Base-by-base conservation (phyloP, 2,888 invertebrate species). In the Nysson spinosus region DNA sequence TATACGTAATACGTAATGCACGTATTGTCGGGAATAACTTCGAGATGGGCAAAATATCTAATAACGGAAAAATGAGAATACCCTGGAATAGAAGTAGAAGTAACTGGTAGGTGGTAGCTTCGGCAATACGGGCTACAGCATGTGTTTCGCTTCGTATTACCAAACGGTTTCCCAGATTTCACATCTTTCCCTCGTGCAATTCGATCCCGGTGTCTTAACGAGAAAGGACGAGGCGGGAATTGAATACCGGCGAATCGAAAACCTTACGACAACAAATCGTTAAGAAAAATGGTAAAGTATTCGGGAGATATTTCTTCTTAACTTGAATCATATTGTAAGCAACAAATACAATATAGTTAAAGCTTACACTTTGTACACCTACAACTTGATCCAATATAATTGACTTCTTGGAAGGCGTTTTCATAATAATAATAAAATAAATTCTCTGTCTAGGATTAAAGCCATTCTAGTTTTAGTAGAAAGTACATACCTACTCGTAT, bases 111-210 rank as follows among this genome's bases (percentile, higher is more conserved):
- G 24, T 43, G 47, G 51, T 54, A 52, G 42, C 5, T n/a, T 30
- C 34, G 42, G 24, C 35, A 47, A 47, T 66, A 54, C 61, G 61
- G 64, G 61, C 40, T 46, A 40, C 40, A 42, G 75, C 71, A 72
- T 77, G 78, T 72, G 75, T 78, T 67, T 65, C 73, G 78, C 70
- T 54, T 83, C 80, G 69, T 70, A 46, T 81, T 82, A 81, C 76
- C 71, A 60, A 76, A 75, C 78, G 72, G 75, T 81, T 79, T 76
- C 77, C 81, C 73, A 75, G 76, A 81, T 81, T 66, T 73, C 73
- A 56, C 47, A 50, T 67, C 42, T 54, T 56, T 69, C 60, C 69
- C 70, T 42, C 65, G 52, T 72, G 82, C 77, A 79, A 82, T 54
- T 67, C 71, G 75, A 82, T 67, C 72, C 66, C 55, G 52, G 14